Evolutionary conservation across 2,113 vertebrate genomes (phyloP).

Genomic region (Piprites chloris): DNA sequence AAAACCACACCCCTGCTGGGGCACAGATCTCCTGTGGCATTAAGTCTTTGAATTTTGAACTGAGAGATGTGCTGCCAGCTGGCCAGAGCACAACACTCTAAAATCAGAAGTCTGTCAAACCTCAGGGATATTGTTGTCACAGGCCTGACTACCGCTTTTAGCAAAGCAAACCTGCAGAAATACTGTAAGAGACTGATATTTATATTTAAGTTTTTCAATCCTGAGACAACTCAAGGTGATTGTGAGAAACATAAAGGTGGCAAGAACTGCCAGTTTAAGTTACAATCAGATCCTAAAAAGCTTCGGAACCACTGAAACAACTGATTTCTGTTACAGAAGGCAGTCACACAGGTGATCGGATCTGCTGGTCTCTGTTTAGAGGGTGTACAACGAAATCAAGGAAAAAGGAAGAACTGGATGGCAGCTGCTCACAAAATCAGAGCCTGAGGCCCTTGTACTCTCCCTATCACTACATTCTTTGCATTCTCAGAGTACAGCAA

Average conservation of each 20-base stretch:
- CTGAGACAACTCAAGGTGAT: neutral
- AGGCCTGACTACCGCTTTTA: neutral
- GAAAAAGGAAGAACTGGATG: neutral
- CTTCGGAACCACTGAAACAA: neutral
- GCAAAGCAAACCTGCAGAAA: neutral
- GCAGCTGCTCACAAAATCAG: neutral
- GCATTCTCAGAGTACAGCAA: neutral
- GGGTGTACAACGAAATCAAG: neutral
- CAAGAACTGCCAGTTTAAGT: neutral
- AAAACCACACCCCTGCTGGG: neutral
- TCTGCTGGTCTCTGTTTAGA: neutral
- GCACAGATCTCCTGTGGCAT: neutral
- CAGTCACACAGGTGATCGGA: neutral
- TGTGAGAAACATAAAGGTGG: neutral
- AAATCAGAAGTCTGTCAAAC: neutral
- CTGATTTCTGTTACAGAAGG: neutral
- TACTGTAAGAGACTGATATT: neutral
- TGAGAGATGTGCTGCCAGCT: neutral
- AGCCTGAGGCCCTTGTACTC: neutral
- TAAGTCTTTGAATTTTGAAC: neutral
- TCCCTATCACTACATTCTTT: neutral
- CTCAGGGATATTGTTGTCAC: neutral
- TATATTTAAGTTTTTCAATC: neutral
- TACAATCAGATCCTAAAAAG: neutral
- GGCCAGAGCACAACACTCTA: neutral